Base-by-base conservation (phyloP, 1,140 invertebrate species). In the Neotoxoptera formosana region DNA sequence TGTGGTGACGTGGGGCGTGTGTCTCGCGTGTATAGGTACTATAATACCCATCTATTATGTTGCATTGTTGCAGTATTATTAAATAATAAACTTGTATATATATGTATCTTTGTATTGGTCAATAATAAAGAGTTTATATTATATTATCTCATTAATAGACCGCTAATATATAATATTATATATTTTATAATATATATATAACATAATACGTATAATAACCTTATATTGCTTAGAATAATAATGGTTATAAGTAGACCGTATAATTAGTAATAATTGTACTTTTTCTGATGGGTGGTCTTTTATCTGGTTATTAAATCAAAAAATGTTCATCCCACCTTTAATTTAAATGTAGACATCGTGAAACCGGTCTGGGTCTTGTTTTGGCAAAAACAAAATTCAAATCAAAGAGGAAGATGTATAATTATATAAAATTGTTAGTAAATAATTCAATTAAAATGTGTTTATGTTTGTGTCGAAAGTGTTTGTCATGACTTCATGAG, bases 111-210 rank as follows among this genome's bases (percentile, higher is more conserved):
- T 20, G 30, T 25, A 45, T 25, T 8, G 83, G 21, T 41, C 3
- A 84, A 84, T 84, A 84, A 45, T 45, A 84, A 84, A 84, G 36
- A 84, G 83, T 84, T 84, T 41, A 84, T 83, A 41, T 83, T 23
- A 76, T 34, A 83, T 84, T 41, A 41, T 30, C 83, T 86, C 45
- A 47, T 86, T 86, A 86, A 86, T 30, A 25, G 45, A 47, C 45
- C 14, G 7, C 30, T 86, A 86, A 86, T 86, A 45, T 76, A 76
- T 30, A 30, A 53, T 41, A 41, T 41, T n/a, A 56, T 56, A 56
- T 56, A 56, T 25, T 76, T 17, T 53, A 53, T 21, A 53, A 53
- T 20, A 7, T 53, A 53, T 48, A 76, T n/a, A 17, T n/a, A 76
- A 76, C n/a, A 67, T 3, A 67, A 76, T 76, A n/a, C 60, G 60